Evolutionary conservation across 2,797 vertebrate species (phyloP), one percentile per base, ranked within the genome.

Genomic region (Podarcis lilfordi): DNA sequence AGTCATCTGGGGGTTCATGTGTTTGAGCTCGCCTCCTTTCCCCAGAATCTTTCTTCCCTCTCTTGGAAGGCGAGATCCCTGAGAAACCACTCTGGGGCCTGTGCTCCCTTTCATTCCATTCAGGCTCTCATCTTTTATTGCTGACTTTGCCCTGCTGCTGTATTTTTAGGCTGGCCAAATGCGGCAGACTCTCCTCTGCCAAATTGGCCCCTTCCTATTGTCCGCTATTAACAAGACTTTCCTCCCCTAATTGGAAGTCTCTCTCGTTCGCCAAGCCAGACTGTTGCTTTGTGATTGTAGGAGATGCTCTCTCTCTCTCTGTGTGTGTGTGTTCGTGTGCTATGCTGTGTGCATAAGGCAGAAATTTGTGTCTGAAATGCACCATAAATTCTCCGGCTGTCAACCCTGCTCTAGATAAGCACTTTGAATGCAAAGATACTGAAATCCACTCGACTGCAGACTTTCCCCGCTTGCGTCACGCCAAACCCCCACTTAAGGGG

Each of bases 191-290:
- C 35, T 40, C 45, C 11, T 5, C 29, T 59, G 61, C 79, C 72
- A 86, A 43, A 82, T 68, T 71, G 61, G 59, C 64, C 32, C 21
- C 7, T 15, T 82, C 80, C 27, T 59, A 78, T 69, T 43, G 61
- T 35, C 13, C 15, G 32, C 84, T 32, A 43, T 82, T 71, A 86
- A 35, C 13, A 21, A 59, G 35, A 69, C 3, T 76, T 86, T 80
- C n/a, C 71, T 82, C 32, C 82, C 4, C 74, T 89, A 82, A 86
- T 86, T 86, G 78, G 77, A 83, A 81, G 27, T 25, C 25, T 84
- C 8, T 66, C 72, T 29, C 40, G 61, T 66, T 79, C 8, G 66
- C 79, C 37, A 75, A 64, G 29, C 19, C 27, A 66, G 59, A 40
- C 7, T 40, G 32, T 80, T 35, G 35, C 80, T 86, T 71, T 76